Percentiles rank a stretch among this genome's conserved stretches.
phyloP scores from a whole-genome alignment of 23 tunicate species.

The Corella eumyota region DNA sequence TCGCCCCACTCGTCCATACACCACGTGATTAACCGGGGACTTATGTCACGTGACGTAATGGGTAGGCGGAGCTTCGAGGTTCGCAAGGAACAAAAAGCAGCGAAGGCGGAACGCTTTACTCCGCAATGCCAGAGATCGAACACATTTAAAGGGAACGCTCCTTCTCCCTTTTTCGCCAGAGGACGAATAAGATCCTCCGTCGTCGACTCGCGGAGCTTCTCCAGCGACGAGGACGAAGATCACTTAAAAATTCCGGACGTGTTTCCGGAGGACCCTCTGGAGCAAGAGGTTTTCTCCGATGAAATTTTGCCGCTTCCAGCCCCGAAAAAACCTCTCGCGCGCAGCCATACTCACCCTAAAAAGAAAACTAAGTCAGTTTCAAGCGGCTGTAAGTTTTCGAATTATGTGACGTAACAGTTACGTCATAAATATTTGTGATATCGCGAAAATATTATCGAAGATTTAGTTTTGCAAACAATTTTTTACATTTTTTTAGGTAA shows the following conservation, averaged over 20 bases:
- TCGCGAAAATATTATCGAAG: too few species aligned
- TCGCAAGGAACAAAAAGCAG: not conserved
- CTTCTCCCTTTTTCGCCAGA: not conserved
- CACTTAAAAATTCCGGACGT: constrained; percentile 3
- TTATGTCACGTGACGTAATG: constrained; percentile 11
- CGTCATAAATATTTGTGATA: too few species aligned
- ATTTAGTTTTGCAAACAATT: too few species aligned
- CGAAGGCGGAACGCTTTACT: constrained; percentile 7
- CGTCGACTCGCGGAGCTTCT: not conserved
- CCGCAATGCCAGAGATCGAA: constrained; percentile 26
- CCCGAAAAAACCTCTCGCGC: constrained; percentile 1
- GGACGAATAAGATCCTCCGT: constrained; percentile 8
- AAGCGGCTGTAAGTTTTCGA: constrained; percentile 30
- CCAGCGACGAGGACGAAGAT: constrained; percentile 6
- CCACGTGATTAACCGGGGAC: too few species aligned
- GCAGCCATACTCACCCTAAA: constrained; percentile 26
- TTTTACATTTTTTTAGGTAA: too few species aligned
- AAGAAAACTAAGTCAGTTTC: constrained; percentile 21
- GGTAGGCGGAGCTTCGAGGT: constrained; percentile 23
- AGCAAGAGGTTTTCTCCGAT: too few species aligned
- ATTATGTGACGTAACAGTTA: too few species aligned
- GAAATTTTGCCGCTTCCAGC: not conserved
- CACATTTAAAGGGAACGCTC: not conserved
- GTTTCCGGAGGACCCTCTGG: too few species aligned
- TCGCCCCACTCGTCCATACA: too few species aligned